Evolutionary conservation across 2,113 vertebrate species (phyloP).

Genomic region (Rhineura floridana): DNA sequence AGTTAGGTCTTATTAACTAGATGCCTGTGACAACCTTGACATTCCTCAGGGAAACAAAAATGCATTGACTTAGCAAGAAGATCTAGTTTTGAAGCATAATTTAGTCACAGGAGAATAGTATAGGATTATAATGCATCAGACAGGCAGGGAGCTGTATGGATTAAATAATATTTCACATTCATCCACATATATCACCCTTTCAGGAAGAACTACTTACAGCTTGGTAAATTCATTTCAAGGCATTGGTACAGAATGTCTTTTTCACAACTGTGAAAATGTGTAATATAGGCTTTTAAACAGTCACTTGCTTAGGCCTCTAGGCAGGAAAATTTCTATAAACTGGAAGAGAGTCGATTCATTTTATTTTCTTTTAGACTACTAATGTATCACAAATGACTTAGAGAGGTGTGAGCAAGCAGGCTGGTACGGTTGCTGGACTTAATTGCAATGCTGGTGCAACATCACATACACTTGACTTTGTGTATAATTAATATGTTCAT

Average conservation of each 20-base stretch:
- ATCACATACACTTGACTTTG: neutral
- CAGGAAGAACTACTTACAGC: neutral
- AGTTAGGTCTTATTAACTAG: slow-evolving; percentile 49
- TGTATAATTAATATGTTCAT: neutral
- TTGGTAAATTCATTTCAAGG: neutral
- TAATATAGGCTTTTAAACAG: neutral
- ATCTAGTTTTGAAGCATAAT: slow-evolving; percentile 10
- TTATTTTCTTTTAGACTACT: neutral
- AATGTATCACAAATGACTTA: neutral
- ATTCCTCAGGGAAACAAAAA: slow-evolving; percentile 33
- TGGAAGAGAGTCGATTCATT: neutral
- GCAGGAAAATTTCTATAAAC: neutral
- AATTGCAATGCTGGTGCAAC: neutral
- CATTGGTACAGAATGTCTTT: neutral
- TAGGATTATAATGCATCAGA: slow-evolving; percentile 1
- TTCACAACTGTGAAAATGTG: neutral
- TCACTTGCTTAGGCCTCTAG: neutral
- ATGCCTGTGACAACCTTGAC: slow-evolving; percentile 33
- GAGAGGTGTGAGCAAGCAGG: neutral
- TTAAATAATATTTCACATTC: slow-evolving; percentile 3
- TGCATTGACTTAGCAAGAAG: slow-evolving; percentile 14
- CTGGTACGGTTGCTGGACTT: neutral
- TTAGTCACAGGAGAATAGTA: slow-evolving; percentile 15
- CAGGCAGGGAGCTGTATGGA: neutral
- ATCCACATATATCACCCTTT: neutral